These are phyloP conservation scores for Cheilosia vulpina DNA, from an alignment of 2,888 invertebrate species.

Conservation along the genomic window DNA sequence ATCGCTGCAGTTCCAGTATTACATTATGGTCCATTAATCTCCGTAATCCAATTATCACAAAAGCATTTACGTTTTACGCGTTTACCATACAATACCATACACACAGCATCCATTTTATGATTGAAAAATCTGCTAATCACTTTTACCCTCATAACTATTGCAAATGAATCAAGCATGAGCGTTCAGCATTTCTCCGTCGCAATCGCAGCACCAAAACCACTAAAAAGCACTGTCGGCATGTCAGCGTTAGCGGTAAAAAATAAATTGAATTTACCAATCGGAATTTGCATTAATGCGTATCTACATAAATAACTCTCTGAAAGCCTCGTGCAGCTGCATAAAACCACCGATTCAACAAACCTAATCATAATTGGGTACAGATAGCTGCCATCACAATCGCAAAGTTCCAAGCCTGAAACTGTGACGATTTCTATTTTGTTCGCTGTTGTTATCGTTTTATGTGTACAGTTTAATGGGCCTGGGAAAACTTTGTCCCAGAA, in stretches of 20 bases:
- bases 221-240: too few relatives aligned
- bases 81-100: too few relatives aligned
- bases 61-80: too few relatives aligned
- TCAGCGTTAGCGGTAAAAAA: neutral
- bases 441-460: neutral
- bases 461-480: slow-evolving; percentile 36
- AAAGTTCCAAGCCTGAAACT: slow-evolving; percentile 32
- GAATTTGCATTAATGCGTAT: slow-evolving; percentile 3
- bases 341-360: slow-evolving; percentile 33
- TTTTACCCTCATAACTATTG: too few relatives aligned
- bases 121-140: too few relatives aligned
- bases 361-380: slow-evolving; percentile 53
- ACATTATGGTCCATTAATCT: too few relatives aligned
- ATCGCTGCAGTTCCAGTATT: too few relatives aligned
- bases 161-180: too few relatives aligned
- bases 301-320: slow-evolving; percentile 29
- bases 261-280: neutral
- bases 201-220: neutral
- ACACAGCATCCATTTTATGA: too few relatives aligned
- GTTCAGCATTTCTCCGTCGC: too few relatives aligned
- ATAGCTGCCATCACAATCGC: slow-evolving; percentile 21
- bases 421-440: slow-evolving; percentile 4
- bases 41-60: too few relatives aligned
- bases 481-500: slow-evolving; percentile 71
- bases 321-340: slow-evolving; percentile 60